Evolutionary conservation across 2,797 vertebrate species (phyloP).

Genomic region (Remorina albescens): DNA sequence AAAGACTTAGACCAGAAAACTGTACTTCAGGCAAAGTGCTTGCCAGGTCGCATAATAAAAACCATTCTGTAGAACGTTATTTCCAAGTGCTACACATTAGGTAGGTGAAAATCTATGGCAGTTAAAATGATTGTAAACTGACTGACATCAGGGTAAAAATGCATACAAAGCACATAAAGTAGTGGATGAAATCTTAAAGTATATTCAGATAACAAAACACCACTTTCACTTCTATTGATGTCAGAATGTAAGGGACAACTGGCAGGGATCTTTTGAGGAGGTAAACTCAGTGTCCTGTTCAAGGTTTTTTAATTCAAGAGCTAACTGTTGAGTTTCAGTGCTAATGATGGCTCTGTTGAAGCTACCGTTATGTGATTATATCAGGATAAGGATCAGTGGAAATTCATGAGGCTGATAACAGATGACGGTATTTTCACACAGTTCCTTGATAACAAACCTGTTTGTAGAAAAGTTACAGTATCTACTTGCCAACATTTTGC

Average conservation of each 20-base stretch:
- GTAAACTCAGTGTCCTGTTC: not conserved
- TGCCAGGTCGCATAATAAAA: slow-evolving; percentile 21
- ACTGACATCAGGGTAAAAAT: not conserved
- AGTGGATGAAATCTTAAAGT: not conserved
- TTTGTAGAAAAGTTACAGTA: not conserved
- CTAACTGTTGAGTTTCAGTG: not conserved
- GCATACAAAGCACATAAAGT: not conserved
- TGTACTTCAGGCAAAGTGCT: slow-evolving; percentile 24
- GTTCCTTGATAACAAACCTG: not conserved
- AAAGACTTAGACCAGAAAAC: slow-evolving; percentile 1
- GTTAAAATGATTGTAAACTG: not conserved
- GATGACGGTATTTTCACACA: not conserved
- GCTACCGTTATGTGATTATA: slow-evolving; percentile 7
- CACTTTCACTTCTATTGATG: too few relatives aligned
- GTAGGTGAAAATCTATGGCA: not conserved
- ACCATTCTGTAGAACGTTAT: not conserved
- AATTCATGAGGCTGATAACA: slow-evolving; percentile 1
- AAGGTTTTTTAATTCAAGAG: slow-evolving; percentile 7
- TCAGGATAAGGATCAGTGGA: not conserved
- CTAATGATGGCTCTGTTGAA: not conserved
- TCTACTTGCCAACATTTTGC: not conserved
- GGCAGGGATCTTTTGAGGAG: not conserved
- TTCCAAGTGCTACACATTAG: slow-evolving; percentile 10
- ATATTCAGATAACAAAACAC: not conserved
- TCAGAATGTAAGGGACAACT: slow-evolving; percentile 12